Evolutionary conservation across 2,113 vertebrate genomes (phyloP).

Genomic region (Myrmecobius fasciatus): DNA sequence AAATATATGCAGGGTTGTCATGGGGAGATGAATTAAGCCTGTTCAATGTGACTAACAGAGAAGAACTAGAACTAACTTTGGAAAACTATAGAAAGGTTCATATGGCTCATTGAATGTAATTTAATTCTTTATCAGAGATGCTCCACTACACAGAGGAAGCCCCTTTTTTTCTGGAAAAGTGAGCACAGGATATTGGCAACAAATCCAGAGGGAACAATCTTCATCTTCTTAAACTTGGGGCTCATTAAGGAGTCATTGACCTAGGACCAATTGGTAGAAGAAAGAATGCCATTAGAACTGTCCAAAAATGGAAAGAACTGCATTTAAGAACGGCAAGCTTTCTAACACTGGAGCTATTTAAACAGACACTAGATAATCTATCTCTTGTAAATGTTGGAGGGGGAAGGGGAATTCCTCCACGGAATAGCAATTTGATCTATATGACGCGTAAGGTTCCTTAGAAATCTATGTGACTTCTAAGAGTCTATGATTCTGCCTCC

Average conservation of each 20-base stretch:
- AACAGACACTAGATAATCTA: neutral
- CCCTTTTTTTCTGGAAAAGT: neutral
- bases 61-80: neutral
- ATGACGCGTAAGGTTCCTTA: neutral
- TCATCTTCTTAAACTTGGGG: neutral
- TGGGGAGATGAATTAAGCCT: neutral
- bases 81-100: neutral
- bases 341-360: neutral
- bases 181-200: neutral
- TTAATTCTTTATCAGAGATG: neutral
- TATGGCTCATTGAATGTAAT: neutral
- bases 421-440: neutral
- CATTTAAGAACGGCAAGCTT: neutral
- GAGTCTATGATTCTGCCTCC: neutral
- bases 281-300: neutral
- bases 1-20: slow-evolving; percentile 2
- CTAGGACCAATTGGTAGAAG: neutral
- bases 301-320: neutral
- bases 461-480: neutral
- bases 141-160: neutral
- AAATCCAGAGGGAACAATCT: neutral
- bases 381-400: neutral
- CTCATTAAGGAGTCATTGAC: neutral
- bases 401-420: neutral
- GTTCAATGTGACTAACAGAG: neutral